These are phyloP conservation scores for Acyrthosiphon pisum DNA, from an alignment of 1,140 invertebrate genomes.

Conservation along the genomic window DNA sequence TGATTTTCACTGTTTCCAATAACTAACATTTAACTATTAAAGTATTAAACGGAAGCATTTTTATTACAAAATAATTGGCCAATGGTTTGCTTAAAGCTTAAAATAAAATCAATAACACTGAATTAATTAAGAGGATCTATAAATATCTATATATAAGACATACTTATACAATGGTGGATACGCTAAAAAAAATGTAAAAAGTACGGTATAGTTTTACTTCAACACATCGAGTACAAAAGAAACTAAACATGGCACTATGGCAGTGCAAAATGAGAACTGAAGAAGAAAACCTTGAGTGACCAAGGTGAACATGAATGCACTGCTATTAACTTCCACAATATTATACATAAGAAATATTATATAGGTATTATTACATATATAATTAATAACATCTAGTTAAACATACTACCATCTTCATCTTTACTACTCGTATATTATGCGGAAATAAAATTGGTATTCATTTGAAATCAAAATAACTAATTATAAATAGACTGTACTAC, in stretches of 20 bases:
- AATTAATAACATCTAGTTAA: conserved; percentile 5
- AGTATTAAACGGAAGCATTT: not conserved
- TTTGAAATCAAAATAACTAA: not conserved
- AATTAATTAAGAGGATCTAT: not conserved
- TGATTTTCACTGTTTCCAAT: not conserved
- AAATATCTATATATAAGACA: not conserved
- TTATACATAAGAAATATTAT: not conserved
- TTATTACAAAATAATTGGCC: not conserved
- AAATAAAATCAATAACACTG: not conserved
- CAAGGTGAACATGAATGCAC: conserved; percentile 49
- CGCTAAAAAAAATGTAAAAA: not conserved
- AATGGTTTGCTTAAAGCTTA: not conserved
- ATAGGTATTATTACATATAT: not conserved
- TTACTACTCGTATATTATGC: not conserved
- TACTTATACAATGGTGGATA: not conserved
- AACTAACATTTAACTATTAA: not conserved
- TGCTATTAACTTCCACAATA: conserved; percentile 34
- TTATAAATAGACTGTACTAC: no score
- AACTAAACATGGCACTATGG: not conserved
- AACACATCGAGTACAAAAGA: not conserved
- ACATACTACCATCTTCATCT: not conserved
- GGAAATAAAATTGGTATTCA: not conserved
- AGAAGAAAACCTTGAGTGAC: conserved; percentile 44
- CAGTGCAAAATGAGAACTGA: conserved; percentile 18
- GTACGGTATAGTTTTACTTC: not conserved